Evolutionary conservation across 2,797 vertebrate genomes (phyloP), one percentile per base, ranked within the genome.

Genomic region (Pygocentrus nattereri): DNA sequence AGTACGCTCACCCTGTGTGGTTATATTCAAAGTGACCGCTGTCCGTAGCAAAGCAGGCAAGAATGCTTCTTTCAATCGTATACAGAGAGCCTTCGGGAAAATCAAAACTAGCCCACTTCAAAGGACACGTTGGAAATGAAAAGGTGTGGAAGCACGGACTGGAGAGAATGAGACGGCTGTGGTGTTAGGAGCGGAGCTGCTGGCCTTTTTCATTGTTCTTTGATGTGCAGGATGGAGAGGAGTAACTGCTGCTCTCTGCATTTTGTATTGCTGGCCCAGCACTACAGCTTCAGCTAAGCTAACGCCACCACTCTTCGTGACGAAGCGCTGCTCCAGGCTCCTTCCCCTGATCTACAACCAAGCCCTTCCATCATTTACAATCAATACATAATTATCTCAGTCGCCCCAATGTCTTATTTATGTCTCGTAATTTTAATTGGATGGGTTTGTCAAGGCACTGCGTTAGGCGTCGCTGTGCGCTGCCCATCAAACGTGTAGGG

Each of bases 381-480:
- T 94, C 93, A 92, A 93, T 94, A 93, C 79, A 85, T 88, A 93
- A 93, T 94, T 92, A 93, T 91, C 83, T 85, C 84, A 70, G 81
- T 88, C 83, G 83, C 47, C 64, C 44, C 41, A 86, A 90, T 89
- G 85, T 93, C 85, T 93, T 90, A 88, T 92, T 90, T 89, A 91
- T 84, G 89, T 83, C 80, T 85, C 83, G 84, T 87, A 41, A 87
- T 89, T 88, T 88, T 85, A 50, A 50, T 25, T 13, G 31, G 34
- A 21, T 21, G 15, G 59, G 18, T 71, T 73, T 76, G 74, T 90
- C 83, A 11, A 49, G 78, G 85, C 89, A 83, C 59, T 49, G 62
- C 44, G 15, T 69, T 38, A 49, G n/a, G 69, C 23, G 16, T 27
- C 23, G 11, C 18, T 47, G 54, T 84, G 44, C 54, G 73, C 34